These are phyloP conservation scores for Chanos chanos DNA, from an alignment of 2,797 vertebrate genomes.

Conservation along the genomic window DNA sequence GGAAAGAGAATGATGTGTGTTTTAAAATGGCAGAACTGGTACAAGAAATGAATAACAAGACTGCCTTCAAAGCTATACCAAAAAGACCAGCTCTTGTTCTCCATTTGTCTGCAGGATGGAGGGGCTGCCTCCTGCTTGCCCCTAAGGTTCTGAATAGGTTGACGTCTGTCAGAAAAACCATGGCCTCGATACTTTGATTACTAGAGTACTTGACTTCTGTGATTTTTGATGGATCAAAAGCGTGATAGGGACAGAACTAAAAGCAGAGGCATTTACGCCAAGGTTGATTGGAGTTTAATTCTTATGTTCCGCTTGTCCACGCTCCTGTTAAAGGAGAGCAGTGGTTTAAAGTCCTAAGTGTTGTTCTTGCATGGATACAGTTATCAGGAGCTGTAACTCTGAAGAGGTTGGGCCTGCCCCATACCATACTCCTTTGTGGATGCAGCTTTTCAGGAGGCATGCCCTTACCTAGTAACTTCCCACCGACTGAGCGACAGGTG, in stretches of 20 bases:
- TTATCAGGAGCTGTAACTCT: slow-evolving; percentile 21
- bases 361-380: not conserved
- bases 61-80: slow-evolving; percentile 41
- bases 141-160: slow-evolving; percentile 18
- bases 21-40: no score
- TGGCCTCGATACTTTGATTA: slow-evolving; percentile 7
- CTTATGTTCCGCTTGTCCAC: slow-evolving; percentile 19
- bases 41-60: slow-evolving; percentile 16
- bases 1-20: no score
- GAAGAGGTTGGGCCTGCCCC: slow-evolving; percentile 2
- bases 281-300: slow-evolving; percentile 17
- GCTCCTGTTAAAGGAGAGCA: slow-evolving; percentile 9
- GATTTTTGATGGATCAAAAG: slow-evolving; percentile 11
- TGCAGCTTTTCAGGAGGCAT: not conserved
- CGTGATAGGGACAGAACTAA: slow-evolving; percentile 7
- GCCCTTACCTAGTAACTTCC: slow-evolving; percentile 23
- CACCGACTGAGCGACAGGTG: slow-evolving; percentile 11
- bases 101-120: slow-evolving; percentile 6
- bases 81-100: slow-evolving; percentile 21
- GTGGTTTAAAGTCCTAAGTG: not conserved
- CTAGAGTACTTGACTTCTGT: slow-evolving; percentile 13
- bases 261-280: slow-evolving; percentile 15
- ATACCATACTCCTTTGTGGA: not conserved
- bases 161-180: slow-evolving; percentile 3
- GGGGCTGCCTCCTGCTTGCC: not conserved